Base-by-base conservation (phyloP, 35 echinoderm and acorn worm species). In the Ophiothrix spiculata region DNA sequence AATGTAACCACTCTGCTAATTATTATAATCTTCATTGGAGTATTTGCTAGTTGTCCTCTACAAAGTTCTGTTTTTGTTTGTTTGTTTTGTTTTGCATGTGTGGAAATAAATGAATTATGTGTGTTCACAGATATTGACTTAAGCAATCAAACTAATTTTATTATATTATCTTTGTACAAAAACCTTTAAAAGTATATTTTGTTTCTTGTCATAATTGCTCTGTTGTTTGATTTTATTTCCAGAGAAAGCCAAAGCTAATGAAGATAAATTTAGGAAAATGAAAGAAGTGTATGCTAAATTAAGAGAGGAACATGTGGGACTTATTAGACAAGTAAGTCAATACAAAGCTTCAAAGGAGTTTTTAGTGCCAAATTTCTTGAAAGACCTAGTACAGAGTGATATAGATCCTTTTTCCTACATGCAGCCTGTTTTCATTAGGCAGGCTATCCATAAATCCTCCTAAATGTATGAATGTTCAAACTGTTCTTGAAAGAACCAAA, bases 221-320 rank as follows among this genome's bases (percentile, higher is more conserved):
- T 14, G n/a, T 31, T 75, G 8, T n/a, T 78, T 78, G 25, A 6
- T 32, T 78, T 2, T 35, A 29, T 32, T 82, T 25, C 13, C 86
- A 98, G 95, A 74, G 29, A 88, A 64, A 83, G 88, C 95, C 56
- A 93, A 84, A 79, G 77, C 82, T 11, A 91, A 86, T 83, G 95
- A 98, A 41, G 95, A 98, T 19, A 98, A 90, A 80, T 98, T 98
- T 56, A 83, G 74, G 38, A 98, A 98, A 88, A 98, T 98, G 95
- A 98, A 98, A 89, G 95, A 93, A 46, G 91, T 98, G 8, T 98
- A 98, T 83, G 63, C 36, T 56, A 94, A 86, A 49, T 77, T 98
- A 3, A 36, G 95, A 83, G 91, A 98, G 63, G 95, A 98, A 79
- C 95, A 98, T 64, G 85, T 98, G 11, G 54, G 35, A 0, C 78